Conservation (phyloP, 2,113 vertebrate species). For the Callospermophilus lateralis region DNA sequence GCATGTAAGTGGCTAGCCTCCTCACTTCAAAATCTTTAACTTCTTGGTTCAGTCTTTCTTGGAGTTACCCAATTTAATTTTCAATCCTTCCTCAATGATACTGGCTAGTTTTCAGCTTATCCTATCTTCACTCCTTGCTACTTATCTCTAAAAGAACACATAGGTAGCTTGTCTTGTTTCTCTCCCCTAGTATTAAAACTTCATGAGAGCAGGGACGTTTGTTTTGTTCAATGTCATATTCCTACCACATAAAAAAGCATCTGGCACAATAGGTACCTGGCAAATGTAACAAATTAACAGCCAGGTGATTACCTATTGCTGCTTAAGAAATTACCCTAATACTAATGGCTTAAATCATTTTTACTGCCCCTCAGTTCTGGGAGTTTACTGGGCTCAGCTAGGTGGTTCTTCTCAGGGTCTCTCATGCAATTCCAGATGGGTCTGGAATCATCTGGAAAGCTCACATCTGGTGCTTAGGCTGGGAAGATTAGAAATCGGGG, state of each 20-base stretch:
- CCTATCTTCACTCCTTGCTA: neutral
- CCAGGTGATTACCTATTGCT: neutral
- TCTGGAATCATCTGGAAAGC: neutral
- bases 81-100: neutral
- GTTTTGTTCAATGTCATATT: neutral
- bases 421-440: neutral
- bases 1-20: neutral
- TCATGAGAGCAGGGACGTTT: neutral
- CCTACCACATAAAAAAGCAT: neutral
- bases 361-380: neutral
- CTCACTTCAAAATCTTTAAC: neutral
- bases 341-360: neutral
- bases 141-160: neutral
- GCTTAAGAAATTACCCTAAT: neutral
- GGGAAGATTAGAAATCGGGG: neutral
- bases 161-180: neutral
- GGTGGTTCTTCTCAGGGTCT: neutral
- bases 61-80: neutral
- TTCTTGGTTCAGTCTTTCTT: neutral
- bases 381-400: neutral
- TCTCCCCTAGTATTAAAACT: neutral
- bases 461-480: neutral
- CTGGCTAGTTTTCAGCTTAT: too few species aligned
- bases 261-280: neutral
- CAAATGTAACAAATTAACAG: neutral